A percentile compares a stretch with the other conserved stretches of the same genome.
These are phyloP conservation scores for Oscheius myriophilus DNA, from an alignment of 2,888 invertebrate species.

Conservation along the genomic window DNA sequence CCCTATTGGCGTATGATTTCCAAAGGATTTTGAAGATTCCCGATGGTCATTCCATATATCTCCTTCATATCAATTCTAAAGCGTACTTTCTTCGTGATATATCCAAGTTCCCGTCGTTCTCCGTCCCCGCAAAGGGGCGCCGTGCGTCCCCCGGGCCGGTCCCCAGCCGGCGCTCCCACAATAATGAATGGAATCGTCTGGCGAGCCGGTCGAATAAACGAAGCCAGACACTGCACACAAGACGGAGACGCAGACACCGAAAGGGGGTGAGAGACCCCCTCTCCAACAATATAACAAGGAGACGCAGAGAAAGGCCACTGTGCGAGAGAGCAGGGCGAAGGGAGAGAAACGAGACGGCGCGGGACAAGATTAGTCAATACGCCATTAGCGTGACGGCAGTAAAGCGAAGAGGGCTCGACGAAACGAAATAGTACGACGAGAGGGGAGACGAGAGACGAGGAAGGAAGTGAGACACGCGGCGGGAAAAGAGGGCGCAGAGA, in stretches of 20 bases:
- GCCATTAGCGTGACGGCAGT: slow-evolving; percentile 30
- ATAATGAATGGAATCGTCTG: slow-evolving; percentile 30
- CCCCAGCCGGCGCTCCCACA: slow-evolving; percentile 25
- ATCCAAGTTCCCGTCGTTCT: background rate
- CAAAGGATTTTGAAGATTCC: too few species aligned
- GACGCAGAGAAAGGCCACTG: background rate
- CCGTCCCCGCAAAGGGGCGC: slow-evolving; percentile 21
- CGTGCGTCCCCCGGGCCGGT: slow-evolving; percentile 19
- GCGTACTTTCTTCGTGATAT: too few species aligned
- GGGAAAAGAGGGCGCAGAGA: background rate
- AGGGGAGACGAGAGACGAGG: slow-evolving; percentile 2
- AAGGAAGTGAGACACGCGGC: slow-evolving; percentile 13
- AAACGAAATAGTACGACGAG: background rate
- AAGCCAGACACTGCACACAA: slow-evolving; percentile 9
- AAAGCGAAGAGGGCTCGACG: slow-evolving; percentile 31
- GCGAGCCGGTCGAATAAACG: slow-evolving; percentile 34
- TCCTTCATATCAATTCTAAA: too few species aligned
- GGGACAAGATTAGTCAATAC: slow-evolving; percentile 30
- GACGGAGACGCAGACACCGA: slow-evolving; percentile 6
- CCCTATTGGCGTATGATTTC: too few species aligned
- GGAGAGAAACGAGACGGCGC: background rate
- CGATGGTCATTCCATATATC: too few species aligned
- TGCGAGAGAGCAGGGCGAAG: background rate
- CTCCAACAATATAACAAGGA: background rate
- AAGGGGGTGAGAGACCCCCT: slow-evolving; percentile 1